Percentiles rank a stretch among this genome's conserved stretches.
These are phyloP conservation scores for Triops cancriformis DNA, from an alignment of 1,140 invertebrate genomes.

Conservation along the genomic window DNA sequence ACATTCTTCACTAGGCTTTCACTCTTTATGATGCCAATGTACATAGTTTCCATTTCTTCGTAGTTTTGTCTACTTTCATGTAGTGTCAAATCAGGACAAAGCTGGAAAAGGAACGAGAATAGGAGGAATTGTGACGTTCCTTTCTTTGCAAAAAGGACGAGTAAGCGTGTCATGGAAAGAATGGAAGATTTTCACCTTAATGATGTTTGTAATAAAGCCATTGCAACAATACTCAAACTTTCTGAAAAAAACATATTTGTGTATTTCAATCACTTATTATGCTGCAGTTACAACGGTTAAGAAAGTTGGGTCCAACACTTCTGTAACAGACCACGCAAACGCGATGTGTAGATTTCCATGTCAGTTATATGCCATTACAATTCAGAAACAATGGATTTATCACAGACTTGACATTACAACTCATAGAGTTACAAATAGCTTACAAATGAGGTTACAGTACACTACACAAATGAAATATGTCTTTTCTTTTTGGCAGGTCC, in stretches of 20 bases:
- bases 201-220: constrained; percentile 1
- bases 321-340: no score
- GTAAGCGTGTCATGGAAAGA: not conserved
- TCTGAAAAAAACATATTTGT: not conserved
- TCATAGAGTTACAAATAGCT: not conserved
- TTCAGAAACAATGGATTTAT: not conserved
- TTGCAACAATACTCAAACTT: not conserved
- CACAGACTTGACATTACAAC: not conserved
- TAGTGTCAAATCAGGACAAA: not conserved
- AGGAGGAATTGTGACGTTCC: not conserved
- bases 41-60: not conserved
- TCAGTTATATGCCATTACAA: not conserved
- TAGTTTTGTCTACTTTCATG: no score
- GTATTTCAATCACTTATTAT: not conserved
- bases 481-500: constrained; percentile 27
- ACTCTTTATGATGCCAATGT: not conserved
- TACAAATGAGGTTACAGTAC: not conserved
- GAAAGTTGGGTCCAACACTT: no score
- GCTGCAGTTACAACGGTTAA: no score
- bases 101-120: not conserved
- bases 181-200: not conserved
- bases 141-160: not conserved
- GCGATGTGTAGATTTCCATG: not conserved
- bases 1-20: not conserved
- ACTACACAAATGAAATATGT: constrained; percentile 30